phyloP scores from a whole-genome alignment of 2,113 vertebrate genomes.

The Sylvilagus bachmani region DNA sequence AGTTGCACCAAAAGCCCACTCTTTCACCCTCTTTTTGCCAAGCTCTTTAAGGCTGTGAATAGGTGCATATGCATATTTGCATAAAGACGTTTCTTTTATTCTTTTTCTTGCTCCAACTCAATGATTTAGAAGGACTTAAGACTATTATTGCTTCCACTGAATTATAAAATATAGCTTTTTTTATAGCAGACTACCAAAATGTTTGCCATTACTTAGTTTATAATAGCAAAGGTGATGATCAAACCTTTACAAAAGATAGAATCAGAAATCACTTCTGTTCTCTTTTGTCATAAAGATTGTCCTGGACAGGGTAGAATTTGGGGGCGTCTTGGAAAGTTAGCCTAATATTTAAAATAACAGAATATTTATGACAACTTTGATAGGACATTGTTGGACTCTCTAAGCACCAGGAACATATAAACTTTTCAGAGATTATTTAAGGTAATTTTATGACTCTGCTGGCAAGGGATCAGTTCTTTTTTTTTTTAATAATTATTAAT shows the following conservation, averaged over 20 bases:
- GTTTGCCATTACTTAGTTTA: not conserved
- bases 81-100: slow-evolving; percentile 42
- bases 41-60: not conserved
- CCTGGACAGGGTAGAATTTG: not conserved
- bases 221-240: not conserved
- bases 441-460: not conserved
- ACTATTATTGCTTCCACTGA: not conserved
- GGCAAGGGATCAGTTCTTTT: not conserved
- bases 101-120: not conserved
- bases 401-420: not conserved
- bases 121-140: not conserved
- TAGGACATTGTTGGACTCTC: not conserved
- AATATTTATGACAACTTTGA: slow-evolving; percentile 31
- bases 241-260: slow-evolving; percentile 9
- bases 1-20: too few relatives aligned
- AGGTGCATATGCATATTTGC: slow-evolving; percentile 33
- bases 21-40: not conserved
- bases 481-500: too few relatives aligned
- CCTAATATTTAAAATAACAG: not conserved
- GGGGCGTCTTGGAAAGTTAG: not conserved
- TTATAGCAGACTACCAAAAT: not conserved
- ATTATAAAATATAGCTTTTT: not conserved
- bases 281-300: not conserved
- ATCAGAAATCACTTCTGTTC: not conserved
- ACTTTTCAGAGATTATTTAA: not conserved